phyloP scores from a whole-genome alignment of 2,113 vertebrate genomes.

The Oceanites oceanicus region DNA sequence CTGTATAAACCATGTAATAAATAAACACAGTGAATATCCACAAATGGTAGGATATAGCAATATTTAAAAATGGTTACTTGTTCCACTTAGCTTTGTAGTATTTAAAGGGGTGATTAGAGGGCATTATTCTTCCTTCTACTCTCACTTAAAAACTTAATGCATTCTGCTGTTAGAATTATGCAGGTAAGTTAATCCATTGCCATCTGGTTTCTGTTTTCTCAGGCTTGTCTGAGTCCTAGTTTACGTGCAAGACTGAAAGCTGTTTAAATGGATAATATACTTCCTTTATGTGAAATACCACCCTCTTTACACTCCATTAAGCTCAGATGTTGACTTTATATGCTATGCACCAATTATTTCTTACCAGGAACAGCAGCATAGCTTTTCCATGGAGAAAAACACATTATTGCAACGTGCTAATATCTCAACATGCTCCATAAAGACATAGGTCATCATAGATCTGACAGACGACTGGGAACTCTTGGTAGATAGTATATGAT shows the following conservation, averaged over 20 bases:
- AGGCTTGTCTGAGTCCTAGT: conserved; percentile 51
- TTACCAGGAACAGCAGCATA: conserved; percentile 52
- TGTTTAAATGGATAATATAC: conserved; percentile 70
- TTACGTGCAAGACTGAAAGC: conserved; percentile 60
- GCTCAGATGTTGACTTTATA: conserved; percentile 61
- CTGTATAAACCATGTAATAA: conserved; percentile 26
- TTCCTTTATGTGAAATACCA: conserved; percentile 64
- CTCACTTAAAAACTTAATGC: conserved; percentile 8
- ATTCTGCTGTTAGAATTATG: conserved; percentile 60
- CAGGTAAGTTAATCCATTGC: conserved; percentile 63
- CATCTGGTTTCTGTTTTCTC: conserved; percentile 37
- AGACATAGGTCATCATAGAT: conserved; percentile 1
- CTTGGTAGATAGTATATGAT: conserved; percentile 15
- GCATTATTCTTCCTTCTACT: background rate
- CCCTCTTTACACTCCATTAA: conserved; percentile 69
- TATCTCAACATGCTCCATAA: conserved; percentile 36
- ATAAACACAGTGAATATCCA: background rate
- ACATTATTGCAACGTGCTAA: conserved; percentile 57
- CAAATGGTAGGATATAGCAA: conserved; percentile 50
- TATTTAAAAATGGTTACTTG: conserved; percentile 62
- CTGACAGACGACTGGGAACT: conserved; percentile 29
- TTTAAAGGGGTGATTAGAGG: background rate
- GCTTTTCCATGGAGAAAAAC: conserved; percentile 46
- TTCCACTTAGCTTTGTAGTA: background rate
- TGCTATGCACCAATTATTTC: conserved; percentile 66